phyloP scores from a whole-genome alignment of 2,888 invertebrate species.

The Cataglyphis rosenhaueri region DNA sequence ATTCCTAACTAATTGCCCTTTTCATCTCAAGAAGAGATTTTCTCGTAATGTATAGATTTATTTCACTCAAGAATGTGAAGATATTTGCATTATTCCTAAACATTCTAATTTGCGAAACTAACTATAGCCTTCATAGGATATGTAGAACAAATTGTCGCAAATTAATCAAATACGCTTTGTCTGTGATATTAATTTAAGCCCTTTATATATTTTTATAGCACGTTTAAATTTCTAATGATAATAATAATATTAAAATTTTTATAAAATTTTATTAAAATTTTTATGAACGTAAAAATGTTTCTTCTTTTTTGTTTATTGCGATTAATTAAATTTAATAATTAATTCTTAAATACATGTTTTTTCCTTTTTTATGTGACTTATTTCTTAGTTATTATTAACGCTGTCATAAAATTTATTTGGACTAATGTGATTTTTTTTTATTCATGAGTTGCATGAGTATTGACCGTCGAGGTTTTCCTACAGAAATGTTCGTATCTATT shows the following conservation, averaged over 20 bases:
- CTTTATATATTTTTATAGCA: not conserved
- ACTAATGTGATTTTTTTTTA: constrained; percentile 2
- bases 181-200: not conserved
- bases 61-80: not conserved
- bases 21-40: not conserved
- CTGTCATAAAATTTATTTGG: not conserved
- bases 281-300: no score
- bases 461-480: constrained; percentile 1
- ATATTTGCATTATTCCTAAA: not conserved
- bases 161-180: not conserved
- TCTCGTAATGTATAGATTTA: not conserved
- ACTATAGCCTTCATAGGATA: not conserved
- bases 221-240: not conserved
- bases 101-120: not conserved
- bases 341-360: not conserved
- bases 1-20: constrained; percentile 14
- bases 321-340: constrained; percentile 19
- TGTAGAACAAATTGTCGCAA: not conserved
- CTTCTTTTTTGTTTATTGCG: not conserved
- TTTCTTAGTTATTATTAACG: not conserved
- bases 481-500: not conserved
- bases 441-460: not conserved
- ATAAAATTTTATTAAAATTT: no score
- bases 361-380: not conserved
- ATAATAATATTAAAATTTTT: not conserved